These are phyloP conservation scores for Antheraea yamamai DNA, from an alignment of 2,888 invertebrate species.

Conservation along the genomic window DNA sequence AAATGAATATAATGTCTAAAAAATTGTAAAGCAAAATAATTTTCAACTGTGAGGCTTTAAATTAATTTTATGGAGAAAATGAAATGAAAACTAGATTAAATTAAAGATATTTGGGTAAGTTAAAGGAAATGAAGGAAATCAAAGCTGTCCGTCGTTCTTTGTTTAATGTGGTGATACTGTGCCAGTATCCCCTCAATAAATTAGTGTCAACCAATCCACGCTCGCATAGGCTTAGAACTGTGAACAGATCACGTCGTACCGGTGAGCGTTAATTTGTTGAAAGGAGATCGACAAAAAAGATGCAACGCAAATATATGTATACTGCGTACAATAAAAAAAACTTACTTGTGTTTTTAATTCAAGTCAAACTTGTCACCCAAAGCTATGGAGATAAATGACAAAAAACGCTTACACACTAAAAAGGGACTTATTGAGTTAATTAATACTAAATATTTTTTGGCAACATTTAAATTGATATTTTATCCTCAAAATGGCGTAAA, in stretches of 20 bases:
- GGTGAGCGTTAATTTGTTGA: too few relatives aligned
- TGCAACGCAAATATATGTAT: too few relatives aligned
- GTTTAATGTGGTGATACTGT: too few relatives aligned
- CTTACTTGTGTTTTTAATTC: not conserved
- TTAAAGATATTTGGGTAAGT: not conserved
- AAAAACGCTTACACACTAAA: constrained; percentile 16
- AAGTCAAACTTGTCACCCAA: not conserved
- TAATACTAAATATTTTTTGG: constrained; percentile 62
- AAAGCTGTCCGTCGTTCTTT: constrained; percentile 3
- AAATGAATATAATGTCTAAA: constrained; percentile 7
- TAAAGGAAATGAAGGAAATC: not conserved
- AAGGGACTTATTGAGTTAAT: constrained; percentile 32
- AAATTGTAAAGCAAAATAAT: constrained; percentile 12
- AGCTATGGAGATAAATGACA: not conserved
- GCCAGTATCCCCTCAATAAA: too few relatives aligned
- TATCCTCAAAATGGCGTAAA: constrained; percentile 78
- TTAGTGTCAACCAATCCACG: too few relatives aligned
- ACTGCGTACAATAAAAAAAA: too few relatives aligned
- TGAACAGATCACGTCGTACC: too few relatives aligned
- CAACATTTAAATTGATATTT: constrained; percentile 74
- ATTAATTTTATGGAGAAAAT: not conserved
- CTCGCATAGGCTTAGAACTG: too few relatives aligned
- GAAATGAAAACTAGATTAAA: constrained; percentile 9
- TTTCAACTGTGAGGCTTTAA: constrained; percentile 6
- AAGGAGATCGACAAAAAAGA: too few relatives aligned